Percentiles rank a stretch among this genome's conserved stretches.
Evolutionary conservation across 2,888 invertebrate genomes (phyloP).

Genomic region (Chaetogeoica ovagalla): DNA sequence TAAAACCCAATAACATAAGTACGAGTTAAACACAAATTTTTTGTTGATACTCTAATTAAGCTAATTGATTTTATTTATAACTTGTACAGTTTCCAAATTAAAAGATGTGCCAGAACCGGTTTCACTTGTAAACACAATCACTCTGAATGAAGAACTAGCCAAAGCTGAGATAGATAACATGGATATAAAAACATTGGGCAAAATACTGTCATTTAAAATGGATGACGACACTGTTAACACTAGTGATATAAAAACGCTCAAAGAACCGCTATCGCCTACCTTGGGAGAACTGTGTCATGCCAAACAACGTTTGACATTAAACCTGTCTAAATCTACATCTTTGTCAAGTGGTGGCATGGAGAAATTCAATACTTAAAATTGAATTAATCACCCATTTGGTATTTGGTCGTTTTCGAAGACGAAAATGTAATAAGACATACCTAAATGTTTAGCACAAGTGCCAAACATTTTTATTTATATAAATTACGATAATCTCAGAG

Average conservation of each 20-base stretch:
- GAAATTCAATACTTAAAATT: conserved; percentile 13
- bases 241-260: not conserved
- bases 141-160: conserved; percentile 37
- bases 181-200: conserved; percentile 40
- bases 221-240: conserved; percentile 10
- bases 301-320: conserved; percentile 71
- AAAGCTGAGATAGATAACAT: conserved; percentile 51
- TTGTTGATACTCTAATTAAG: not conserved
- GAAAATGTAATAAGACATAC: not conserved
- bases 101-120: conserved; percentile 30
- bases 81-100: conserved; percentile 21
- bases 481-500: not conserved
- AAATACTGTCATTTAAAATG: conserved; percentile 35
- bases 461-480: conserved; percentile 27
- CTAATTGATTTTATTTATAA: not conserved
- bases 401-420: not conserved
- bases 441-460: conserved; percentile 17
- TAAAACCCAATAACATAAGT: conserved; percentile 35
- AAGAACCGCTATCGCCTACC: conserved; percentile 56
- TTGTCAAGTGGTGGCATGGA: not conserved
- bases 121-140: conserved; percentile 12
- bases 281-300: conserved; percentile 75
- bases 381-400: not conserved
- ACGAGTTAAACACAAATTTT: not conserved
- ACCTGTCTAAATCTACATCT: conserved; percentile 60